Evolutionary conservation across 2,888 invertebrate species (phyloP).

Genomic region (Neria commutata): DNA sequence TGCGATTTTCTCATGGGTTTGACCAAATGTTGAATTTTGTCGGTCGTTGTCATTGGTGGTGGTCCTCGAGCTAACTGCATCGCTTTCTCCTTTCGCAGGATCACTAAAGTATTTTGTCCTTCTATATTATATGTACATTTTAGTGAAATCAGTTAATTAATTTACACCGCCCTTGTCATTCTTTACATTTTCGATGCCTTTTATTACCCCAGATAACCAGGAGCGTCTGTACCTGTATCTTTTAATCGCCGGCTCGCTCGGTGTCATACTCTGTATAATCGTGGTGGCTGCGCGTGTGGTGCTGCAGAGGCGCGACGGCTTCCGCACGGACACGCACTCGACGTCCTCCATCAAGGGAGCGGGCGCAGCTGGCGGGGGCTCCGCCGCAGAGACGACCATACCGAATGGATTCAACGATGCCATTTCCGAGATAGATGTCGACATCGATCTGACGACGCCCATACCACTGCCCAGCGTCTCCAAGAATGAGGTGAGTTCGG

Average conservation of each 20-base stretch:
- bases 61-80: no score
- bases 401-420: conserved; percentile 84
- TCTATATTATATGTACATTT: no score
- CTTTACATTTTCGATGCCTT: no score
- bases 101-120: no score
- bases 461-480: conserved; percentile 65
- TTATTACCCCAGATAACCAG: conserved; percentile 60
- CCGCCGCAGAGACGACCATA: conserved; percentile 69
- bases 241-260: conserved; percentile 74
- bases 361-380: conserved; percentile 25
- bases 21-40: no score
- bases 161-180: no score
- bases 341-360: conserved; percentile 66
- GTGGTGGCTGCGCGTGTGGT: conserved; percentile 74
- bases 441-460: conserved; percentile 70
- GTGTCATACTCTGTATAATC: conserved; percentile 73
- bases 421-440: conserved; percentile 82
- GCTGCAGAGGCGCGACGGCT: conserved; percentile 69
- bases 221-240: conserved; percentile 80
- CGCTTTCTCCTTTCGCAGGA: no score
- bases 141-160: no score
- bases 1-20: no score
- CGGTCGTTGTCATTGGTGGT: no score
- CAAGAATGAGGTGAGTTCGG: conserved; percentile 57
- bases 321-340: conserved; percentile 61